Base-by-base conservation (phyloP, 2,113 vertebrate genomes). In the Antechinus stuartii region DNA sequence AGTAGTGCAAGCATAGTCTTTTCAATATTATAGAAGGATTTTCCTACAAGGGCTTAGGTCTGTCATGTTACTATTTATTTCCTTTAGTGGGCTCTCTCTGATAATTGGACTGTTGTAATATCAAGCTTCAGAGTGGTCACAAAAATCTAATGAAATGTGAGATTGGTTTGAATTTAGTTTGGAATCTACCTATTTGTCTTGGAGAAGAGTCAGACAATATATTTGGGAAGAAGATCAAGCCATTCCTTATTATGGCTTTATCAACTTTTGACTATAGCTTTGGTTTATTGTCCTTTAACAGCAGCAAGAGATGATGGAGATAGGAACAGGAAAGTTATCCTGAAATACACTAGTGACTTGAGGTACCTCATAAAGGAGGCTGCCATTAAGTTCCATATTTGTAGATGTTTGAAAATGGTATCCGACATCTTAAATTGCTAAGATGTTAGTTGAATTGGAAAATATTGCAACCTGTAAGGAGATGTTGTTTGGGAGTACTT, bases 231-330 rank as follows among this genome's bases (percentile, higher is more conserved):
- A 52, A 95, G 47, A 23, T 25, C 26, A 97, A 94, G n/a, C 57
- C 47, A 46, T 93, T 92, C 97, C 97, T 96, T 54, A 95, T 93
- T 90, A 95, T 53, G 50, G n/a, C 53, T 96, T 30, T 95, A 50
- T 90, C 76, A 54, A 91, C 16, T 96, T 93, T 96, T 93, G 92
- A 23, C 91, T 97, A 25, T 16, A 26, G 4, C 93, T 95, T 96
- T 57, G 24, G 57, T 68, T 95, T 56, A 93, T 49, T 93, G 57
- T 96, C 84, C 53, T 91, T 96, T 94, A 94, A 91, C 22, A 93
- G 94, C 42, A 93, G 9, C 68, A 93, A 93, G 94, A 89, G 52
- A 89, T 76, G 50, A 97, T 93, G 90, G 90, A 84, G 93, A 16
- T 3, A 53, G 54, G 52, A 94, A 56, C 35, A 30, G 92, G 90